Percentiles rank a stretch among this genome's conserved stretches.
Evolutionary conservation across 30 jellyfish, hydroid and myxozoan species (phyloP).

Genomic region (Sanderia malayensis): DNA sequence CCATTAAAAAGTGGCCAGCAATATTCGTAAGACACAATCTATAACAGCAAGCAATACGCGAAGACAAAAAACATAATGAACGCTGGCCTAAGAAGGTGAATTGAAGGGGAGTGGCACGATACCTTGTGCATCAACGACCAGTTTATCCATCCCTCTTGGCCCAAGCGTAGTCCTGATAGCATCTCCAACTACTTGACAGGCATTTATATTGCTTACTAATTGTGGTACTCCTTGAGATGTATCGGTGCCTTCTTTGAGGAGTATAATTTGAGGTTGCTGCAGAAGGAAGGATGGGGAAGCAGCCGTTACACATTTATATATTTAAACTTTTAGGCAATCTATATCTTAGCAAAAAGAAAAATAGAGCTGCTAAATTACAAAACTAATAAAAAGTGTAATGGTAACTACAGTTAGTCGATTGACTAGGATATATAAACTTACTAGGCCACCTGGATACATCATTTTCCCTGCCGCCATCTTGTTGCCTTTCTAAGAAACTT

Average conservation of each 20-base stretch:
- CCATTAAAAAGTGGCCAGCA: too few relatives aligned
- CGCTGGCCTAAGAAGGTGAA: too few relatives aligned
- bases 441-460: slow-evolving; percentile 57
- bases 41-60: too few relatives aligned
- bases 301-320: background rate
- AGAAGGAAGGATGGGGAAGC: background rate
- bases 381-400: too few relatives aligned
- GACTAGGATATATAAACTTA: too few relatives aligned
- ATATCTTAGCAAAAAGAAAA: background rate
- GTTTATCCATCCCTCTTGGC: slow-evolving; percentile 99
- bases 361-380: too few relatives aligned
- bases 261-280: slow-evolving; percentile 94
- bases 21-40: too few relatives aligned
- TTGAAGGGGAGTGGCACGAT: slow-evolving; percentile 29
- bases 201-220: slow-evolving; percentile 95
- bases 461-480: slow-evolving; percentile 39
- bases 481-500: background rate
- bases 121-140: slow-evolving; percentile 87
- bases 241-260: slow-evolving; percentile 98
- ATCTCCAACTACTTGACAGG: slow-evolving; percentile 99
- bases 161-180: slow-evolving; percentile 99
- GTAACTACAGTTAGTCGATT: background rate
- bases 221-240: slow-evolving; percentile 99
- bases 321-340: background rate
- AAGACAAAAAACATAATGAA: too few relatives aligned